These are phyloP conservation scores for Eunapius fragilis DNA, from an alignment of 37 sponge, comb jelly and placozoan species.

Conservation along the genomic window DNA sequence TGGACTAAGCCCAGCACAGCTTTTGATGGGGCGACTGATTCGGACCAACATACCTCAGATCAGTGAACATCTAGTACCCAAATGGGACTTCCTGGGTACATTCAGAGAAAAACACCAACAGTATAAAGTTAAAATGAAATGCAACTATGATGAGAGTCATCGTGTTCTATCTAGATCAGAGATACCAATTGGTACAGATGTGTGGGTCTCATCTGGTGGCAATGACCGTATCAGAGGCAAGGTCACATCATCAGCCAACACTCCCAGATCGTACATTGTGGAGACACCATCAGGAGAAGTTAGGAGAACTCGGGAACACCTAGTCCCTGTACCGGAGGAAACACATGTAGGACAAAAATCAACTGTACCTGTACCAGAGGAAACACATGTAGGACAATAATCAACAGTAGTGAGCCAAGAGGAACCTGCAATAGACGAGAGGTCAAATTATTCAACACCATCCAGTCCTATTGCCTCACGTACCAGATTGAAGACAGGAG, in stretches of 20 bases:
- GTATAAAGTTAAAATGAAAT: constrained; percentile 26
- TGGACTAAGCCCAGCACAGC: constrained; percentile 38
- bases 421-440: too few species aligned
- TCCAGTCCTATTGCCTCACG: too few species aligned
- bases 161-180: too few species aligned
- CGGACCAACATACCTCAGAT: constrained; percentile 47
- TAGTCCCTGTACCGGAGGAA: not conserved
- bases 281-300: constrained; percentile 30
- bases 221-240: not conserved
- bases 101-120: constrained; percentile 6
- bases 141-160: too few species aligned
- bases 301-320: constrained; percentile 15
- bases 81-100: constrained; percentile 41
- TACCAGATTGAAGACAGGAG: too few species aligned
- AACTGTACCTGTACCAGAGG: too few species aligned
- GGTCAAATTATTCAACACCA: too few species aligned
- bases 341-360: too few species aligned
- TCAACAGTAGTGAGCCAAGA: too few species aligned
- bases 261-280: constrained; percentile 36
- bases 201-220: constrained; percentile 34
- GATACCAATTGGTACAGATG: constrained; percentile 24
- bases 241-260: not conserved
- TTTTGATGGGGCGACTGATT: constrained; percentile 42
- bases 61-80: constrained; percentile 16
- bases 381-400: too few species aligned